A percentile compares a stretch with the other conserved stretches of the same genome.
phyloP scores from a whole-genome alignment of 1,140 invertebrate species.

The Halictus rubicundus region DNA sequence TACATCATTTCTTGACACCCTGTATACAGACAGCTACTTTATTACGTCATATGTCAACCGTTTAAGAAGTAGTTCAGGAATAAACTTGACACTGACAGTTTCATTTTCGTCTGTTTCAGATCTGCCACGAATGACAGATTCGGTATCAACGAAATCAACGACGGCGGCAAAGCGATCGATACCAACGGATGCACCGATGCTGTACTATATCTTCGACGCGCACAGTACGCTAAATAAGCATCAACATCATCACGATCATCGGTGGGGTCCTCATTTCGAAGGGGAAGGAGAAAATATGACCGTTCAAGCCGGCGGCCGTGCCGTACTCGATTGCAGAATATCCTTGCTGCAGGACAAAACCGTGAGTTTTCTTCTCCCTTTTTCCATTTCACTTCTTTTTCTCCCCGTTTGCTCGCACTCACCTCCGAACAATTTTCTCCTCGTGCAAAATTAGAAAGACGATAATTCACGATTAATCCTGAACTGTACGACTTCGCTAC shows the following conservation, averaged over 20 bases:
- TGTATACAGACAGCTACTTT: too few relatives aligned
- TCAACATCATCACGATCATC: conserved; percentile 84
- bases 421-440: too few relatives aligned
- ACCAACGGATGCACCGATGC: conserved; percentile 84
- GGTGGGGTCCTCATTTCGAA: conserved; percentile 87
- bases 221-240: conserved; percentile 85
- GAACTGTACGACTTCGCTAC: too few relatives aligned
- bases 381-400: too few relatives aligned
- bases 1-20: too few relatives aligned
- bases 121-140: conserved; percentile 60
- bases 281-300: conserved; percentile 87
- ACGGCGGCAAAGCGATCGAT: conserved; percentile 71
- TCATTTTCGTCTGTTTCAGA: conserved; percentile 47
- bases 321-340: conserved; percentile 90
- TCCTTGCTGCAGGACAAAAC: conserved; percentile 92
- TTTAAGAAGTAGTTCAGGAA: too few relatives aligned
- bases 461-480: too few relatives aligned
- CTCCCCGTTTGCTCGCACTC: too few relatives aligned
- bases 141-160: conserved; percentile 57
- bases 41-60: too few relatives aligned
- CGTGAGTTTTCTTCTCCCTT: conserved; percentile 81
- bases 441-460: too few relatives aligned
- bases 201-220: conserved; percentile 87
- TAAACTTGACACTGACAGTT: too few relatives aligned
- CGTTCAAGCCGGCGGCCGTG: conserved; percentile 89